Evolutionary conservation across 2,888 invertebrate species (phyloP).

Genomic region (Cosmia trapezina): DNA sequence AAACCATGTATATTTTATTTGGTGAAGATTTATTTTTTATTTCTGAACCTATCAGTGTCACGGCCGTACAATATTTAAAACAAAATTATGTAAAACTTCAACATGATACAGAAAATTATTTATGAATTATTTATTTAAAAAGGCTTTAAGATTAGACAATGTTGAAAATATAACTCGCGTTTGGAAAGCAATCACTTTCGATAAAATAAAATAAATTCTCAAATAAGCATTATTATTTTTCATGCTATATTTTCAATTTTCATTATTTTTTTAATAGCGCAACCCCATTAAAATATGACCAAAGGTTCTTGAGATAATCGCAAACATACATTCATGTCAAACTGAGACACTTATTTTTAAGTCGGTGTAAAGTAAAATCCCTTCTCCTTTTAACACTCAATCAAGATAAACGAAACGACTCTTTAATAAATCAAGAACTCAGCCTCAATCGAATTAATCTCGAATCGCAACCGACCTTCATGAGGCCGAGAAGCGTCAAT

Average conservation of each 20-base stretch:
- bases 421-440: constrained; percentile 35
- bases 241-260: not conserved
- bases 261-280: not conserved
- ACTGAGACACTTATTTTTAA: not conserved
- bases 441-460: constrained; percentile 41
- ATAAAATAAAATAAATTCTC: no score
- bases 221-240: not conserved
- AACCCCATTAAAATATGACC: not conserved
- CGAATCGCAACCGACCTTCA: constrained; percentile 35
- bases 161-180: not conserved
- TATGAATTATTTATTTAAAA: not conserved
- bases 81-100: constrained; percentile 12
- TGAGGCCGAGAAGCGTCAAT: constrained; percentile 21
- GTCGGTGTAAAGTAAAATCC: constrained; percentile 3
- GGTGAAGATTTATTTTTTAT: constrained; percentile 32
- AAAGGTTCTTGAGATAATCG: not conserved
- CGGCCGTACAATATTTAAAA: constrained; percentile 39
- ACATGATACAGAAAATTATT: not conserved
- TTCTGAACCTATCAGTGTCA: constrained; percentile 42
- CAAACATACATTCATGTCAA: not conserved
- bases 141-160: not conserved
- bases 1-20: constrained; percentile 31
- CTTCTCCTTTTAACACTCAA: not conserved
- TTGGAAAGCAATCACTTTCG: no score
- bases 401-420: constrained; percentile 31